These are phyloP conservation scores for Creontiades dilutus DNA, from an alignment of 2,888 invertebrate genomes.

Conservation along the genomic window DNA sequence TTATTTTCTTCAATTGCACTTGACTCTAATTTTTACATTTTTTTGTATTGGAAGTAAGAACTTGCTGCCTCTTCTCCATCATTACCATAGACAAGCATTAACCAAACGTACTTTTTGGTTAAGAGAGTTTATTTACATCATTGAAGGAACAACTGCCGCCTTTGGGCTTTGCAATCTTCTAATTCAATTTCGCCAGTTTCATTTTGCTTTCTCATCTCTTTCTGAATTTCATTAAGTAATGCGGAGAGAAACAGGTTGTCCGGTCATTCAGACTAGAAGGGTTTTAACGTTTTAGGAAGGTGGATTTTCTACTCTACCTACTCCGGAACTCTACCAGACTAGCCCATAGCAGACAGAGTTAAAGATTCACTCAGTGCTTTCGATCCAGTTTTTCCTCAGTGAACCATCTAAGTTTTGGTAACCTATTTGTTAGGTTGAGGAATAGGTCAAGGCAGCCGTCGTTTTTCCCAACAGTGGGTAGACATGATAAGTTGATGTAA, in stretches of 20 bases:
- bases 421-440: neutral
- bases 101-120: too few species aligned
- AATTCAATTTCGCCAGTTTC: neutral
- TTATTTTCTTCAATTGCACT: too few species aligned
- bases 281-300: neutral
- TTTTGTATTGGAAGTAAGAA: too few species aligned
- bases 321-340: neutral
- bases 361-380: neutral
- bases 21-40: too few species aligned
- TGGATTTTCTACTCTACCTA: neutral
- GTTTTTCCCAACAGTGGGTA: too few species aligned
- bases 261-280: neutral
- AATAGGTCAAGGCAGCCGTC: too few species aligned
- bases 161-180: neutral
- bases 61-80: too few species aligned
- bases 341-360: too few species aligned
- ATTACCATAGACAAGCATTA: too few species aligned
- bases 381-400: neutral
- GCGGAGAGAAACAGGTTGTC: neutral
- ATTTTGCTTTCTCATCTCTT: neutral
- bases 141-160: too few species aligned
- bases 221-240: neutral
- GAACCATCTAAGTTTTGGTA: neutral
- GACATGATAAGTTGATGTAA: too few species aligned
- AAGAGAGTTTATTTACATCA: too few species aligned